These are phyloP conservation scores for Zoroaster sp. DNA, from an alignment of 53 echinoderm and acorn worm genomes.

Conservation along the genomic window DNA sequence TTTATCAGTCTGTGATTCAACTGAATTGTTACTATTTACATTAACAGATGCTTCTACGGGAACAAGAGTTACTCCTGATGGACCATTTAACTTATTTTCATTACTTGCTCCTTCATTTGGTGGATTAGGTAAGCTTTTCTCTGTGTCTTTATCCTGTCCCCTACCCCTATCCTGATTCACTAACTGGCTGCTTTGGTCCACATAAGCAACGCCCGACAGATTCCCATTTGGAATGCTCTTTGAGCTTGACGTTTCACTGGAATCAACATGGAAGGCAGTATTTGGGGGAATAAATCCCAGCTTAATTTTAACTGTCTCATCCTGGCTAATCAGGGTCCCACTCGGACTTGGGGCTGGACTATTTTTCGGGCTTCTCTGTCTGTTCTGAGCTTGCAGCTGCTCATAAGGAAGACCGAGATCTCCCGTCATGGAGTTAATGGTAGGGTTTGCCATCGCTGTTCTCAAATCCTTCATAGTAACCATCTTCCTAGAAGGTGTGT, in stretches of 20 bases:
- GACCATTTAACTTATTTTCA: background rate
- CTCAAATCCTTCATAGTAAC: conserved; percentile 70
- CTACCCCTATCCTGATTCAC: background rate
- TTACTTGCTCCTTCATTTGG: background rate
- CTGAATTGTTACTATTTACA: background rate
- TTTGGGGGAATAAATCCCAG: background rate
- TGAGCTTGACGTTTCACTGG: background rate
- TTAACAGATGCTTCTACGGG: conserved; percentile 39
- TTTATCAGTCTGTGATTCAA: background rate
- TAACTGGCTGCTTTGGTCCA: background rate
- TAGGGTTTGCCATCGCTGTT: conserved; percentile 76
- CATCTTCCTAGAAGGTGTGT: conserved; percentile 49
- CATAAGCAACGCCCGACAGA: background rate
- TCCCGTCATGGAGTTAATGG: conserved; percentile 53
- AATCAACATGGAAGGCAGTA: background rate
- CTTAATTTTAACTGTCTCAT: background rate
- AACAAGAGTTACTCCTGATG: conserved; percentile 13
- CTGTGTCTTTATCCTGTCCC: too few relatives aligned
- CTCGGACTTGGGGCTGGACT: conserved; percentile 38
- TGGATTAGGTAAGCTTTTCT: background rate
- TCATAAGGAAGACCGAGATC: conserved; percentile 56
- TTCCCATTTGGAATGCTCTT: conserved; percentile 17
- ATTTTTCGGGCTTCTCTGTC: conserved; percentile 18
- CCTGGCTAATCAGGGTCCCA: conserved; percentile 30
- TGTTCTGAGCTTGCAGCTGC: conserved; percentile 55